Base-by-base conservation (phyloP, 2,797 vertebrate genomes). In the Parambassis ranga region DNA sequence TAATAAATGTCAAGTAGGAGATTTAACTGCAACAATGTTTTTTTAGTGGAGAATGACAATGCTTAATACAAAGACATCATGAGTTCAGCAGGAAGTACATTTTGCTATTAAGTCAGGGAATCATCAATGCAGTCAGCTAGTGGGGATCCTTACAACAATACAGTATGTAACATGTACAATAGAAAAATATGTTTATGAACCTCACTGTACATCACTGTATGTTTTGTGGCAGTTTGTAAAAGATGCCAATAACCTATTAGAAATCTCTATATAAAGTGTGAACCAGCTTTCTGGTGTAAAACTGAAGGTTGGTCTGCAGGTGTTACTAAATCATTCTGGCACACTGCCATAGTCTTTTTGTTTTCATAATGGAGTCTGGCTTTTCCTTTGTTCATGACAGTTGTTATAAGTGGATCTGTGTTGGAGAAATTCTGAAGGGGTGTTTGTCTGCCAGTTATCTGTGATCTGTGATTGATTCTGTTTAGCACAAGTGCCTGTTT, bases 291-390 rank as follows among this genome's bases (percentile, higher is more conserved):
- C 56, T 2, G 0, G 37, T 42, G 14, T 11, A 37, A 50, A 10
- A 63, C 24, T 24, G 33, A 26, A 32, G 27, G 7, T 4, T 15
- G 33, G 24, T 1, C 5, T 22, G 32, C 68, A 59, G 52, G 33
- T 51, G 46, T 55, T 57, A 13, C 8, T 42, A 27, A 63, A 49
- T 20, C 7, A 9, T 35, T 27, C 56, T 47, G 52, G 51, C 64
- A 42, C 15, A 10, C 26, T 26, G 39, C 52, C 30, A 23, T n/a
- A 5, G n/a, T 24, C 14, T 41, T 46, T 35, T 65, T n/a, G 28
- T 42, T 26, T 41, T 27, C 39, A 19, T 48, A 48, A 30, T 31
- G 27, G 15, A 41, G 39, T 55, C 37, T 55, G 37, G 4, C 13
- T 27, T 37, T 46, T 27, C 32, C 47, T 30, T 7, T 8, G 5